Percentiles rank a stretch among this genome's conserved stretches.
phyloP scores from a whole-genome alignment of 2,797 vertebrate genomes.

The Halcyon leucocephala region DNA sequence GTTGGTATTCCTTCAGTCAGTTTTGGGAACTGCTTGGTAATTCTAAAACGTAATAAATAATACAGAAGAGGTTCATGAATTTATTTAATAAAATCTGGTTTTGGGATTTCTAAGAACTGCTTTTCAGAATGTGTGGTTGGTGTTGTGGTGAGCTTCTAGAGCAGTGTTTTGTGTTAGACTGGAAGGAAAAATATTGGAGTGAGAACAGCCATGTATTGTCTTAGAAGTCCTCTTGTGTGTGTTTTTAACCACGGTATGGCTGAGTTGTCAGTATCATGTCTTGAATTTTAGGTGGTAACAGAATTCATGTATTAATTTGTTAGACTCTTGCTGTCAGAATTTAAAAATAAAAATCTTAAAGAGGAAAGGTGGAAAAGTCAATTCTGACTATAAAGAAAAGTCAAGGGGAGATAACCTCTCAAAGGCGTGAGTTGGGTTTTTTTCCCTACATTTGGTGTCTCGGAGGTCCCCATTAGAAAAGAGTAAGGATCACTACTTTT shows the following conservation, averaged over 20 bases:
- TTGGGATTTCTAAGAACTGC: neutral
- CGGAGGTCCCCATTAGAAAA: slow-evolving; percentile 63
- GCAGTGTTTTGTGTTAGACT: neutral
- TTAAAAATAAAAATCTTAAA: neutral
- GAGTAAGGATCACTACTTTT: slow-evolving; percentile 41
- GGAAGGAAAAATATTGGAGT: neutral
- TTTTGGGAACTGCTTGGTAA: neutral
- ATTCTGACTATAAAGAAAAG: neutral
- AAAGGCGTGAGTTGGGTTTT: neutral
- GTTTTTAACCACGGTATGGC: neutral
- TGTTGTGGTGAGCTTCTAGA: neutral
- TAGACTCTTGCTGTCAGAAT: neutral
- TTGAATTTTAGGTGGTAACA: slow-evolving; percentile 16
- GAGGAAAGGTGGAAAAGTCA: neutral
- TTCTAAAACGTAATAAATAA: neutral
- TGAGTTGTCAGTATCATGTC: neutral
- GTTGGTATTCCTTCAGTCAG: neutral
- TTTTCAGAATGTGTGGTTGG: neutral
- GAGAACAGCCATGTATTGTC: neutral
- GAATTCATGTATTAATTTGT: neutral
- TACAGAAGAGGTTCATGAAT: no score
- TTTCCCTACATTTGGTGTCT: slow-evolving; percentile 26
- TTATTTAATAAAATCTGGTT: no score
- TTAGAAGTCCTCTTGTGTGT: neutral
- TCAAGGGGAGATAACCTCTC: neutral